Evolutionary conservation across 2,113 vertebrate species (phyloP).

Genomic region (Gulo gulo): DNA sequence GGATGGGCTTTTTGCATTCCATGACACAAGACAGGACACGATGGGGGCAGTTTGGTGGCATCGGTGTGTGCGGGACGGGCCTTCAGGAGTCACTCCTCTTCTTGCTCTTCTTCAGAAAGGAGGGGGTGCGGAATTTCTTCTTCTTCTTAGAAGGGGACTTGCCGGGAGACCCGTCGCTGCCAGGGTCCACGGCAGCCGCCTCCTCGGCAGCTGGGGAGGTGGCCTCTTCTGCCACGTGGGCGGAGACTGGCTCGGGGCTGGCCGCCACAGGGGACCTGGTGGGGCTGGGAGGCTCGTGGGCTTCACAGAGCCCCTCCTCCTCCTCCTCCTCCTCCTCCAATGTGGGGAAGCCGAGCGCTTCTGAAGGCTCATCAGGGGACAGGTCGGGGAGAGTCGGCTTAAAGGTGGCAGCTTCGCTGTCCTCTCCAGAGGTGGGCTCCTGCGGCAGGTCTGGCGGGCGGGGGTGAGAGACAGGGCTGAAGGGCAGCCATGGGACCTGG

Average conservation of each 20-base stretch:
- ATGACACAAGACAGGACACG: constrained; percentile 83
- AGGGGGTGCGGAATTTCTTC: constrained; percentile 99
- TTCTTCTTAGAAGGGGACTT: constrained; percentile 99
- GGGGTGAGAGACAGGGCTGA: background rate
- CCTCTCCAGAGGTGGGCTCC: constrained; percentile 88
- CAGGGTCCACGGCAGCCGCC: constrained; percentile 85
- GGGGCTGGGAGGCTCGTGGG: constrained; percentile 74
- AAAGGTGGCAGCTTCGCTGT: constrained; percentile 93
- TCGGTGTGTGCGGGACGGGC: constrained; percentile 50
- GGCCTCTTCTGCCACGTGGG: constrained; percentile 69
- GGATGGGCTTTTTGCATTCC: constrained; percentile 81
- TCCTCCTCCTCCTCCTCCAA: constrained; percentile 83
- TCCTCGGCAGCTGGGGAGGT: constrained; percentile 84
- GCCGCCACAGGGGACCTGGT: constrained; percentile 68
- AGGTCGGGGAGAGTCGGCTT: constrained; percentile 96
- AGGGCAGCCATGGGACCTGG: background rate
- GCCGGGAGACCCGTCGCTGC: constrained; percentile 95
- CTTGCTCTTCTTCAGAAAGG: constrained; percentile 99
- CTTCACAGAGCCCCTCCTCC: constrained; percentile 45
- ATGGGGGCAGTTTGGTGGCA: constrained; percentile 86
- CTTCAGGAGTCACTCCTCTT: constrained; percentile 95
- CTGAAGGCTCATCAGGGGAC: constrained; percentile 94
- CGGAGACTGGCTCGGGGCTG: constrained; percentile 80
- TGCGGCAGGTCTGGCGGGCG: constrained; percentile 85
- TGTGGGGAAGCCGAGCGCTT: constrained; percentile 86